Conservation (phyloP, 2,888 invertebrate species). For the Machimus atricapillus region DNA sequence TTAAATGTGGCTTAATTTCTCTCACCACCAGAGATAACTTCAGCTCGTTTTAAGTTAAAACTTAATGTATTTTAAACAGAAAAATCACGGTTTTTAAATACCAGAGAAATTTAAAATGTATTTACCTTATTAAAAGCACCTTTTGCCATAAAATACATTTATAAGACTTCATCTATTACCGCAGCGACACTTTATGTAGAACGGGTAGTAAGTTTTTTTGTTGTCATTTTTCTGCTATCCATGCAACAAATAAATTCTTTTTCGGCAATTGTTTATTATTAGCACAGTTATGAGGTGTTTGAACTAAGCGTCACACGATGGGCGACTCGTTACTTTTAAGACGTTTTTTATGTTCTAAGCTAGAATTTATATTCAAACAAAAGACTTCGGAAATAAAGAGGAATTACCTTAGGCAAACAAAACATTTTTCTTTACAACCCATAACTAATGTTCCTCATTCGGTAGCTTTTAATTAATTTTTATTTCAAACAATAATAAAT, state of each 20-base stretch:
- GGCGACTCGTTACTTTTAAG: background rate
- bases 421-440: background rate
- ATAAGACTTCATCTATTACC: background rate
- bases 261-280: background rate
- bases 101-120: background rate
- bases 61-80: background rate
- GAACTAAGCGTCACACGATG: background rate
- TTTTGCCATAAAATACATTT: background rate
- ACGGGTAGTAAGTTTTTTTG: background rate
- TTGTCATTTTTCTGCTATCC: background rate
- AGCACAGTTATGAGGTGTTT: background rate
- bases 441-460: background rate
- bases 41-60: background rate
- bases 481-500: no score
- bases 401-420: background rate
- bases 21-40: background rate
- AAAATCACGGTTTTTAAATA: background rate
- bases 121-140: background rate
- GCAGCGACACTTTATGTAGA: background rate
- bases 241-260: background rate
- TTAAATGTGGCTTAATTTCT: background rate
- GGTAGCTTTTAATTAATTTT: background rate
- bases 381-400: background rate
- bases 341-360: background rate
- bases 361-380: background rate